These are phyloP conservation scores for Diarsia mendica DNA, from an alignment of 2,888 invertebrate genomes.

Conservation along the genomic window DNA sequence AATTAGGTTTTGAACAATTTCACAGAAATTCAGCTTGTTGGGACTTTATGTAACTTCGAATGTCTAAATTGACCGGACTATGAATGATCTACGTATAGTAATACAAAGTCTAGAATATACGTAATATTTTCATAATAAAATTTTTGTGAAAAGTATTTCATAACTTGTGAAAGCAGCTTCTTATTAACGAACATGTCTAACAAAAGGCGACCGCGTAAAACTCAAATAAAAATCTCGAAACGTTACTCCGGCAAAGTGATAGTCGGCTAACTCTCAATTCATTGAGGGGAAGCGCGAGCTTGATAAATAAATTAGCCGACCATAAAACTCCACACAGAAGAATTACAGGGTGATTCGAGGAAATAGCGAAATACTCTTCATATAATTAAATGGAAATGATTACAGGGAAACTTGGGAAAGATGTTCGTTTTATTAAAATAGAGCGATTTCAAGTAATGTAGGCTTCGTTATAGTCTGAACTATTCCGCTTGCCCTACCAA, in stretches of 20 bases:
- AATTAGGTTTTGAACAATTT: no score
- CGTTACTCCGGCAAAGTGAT: constrained; percentile 48
- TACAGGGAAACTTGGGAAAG: constrained; percentile 26
- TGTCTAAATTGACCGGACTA: no score
- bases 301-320: constrained; percentile 57
- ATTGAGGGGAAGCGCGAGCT: constrained; percentile 52
- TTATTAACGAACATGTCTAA: constrained; percentile 28
- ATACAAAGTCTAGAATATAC: neutral
- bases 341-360: constrained; percentile 50
- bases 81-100: neutral
- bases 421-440: constrained; percentile 36
- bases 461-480: constrained; percentile 6
- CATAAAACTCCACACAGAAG: constrained; percentile 58
- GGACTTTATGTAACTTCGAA: no score
- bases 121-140: neutral
- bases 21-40: no score
- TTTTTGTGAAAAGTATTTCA: constrained; percentile 9
- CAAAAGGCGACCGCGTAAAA: constrained; percentile 37
- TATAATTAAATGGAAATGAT: constrained; percentile 56
- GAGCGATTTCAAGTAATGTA: constrained; percentile 2
- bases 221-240: constrained; percentile 46
- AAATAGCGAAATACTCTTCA: constrained; percentile 46
- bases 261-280: constrained; percentile 56
- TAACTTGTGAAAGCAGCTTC: constrained; percentile 4
- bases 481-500: constrained; percentile 22